Percentiles rank a stretch among this genome's conserved stretches.
Conservation (phyloP, 2,797 vertebrate species). For the Oreortyx pictus region DNA sequence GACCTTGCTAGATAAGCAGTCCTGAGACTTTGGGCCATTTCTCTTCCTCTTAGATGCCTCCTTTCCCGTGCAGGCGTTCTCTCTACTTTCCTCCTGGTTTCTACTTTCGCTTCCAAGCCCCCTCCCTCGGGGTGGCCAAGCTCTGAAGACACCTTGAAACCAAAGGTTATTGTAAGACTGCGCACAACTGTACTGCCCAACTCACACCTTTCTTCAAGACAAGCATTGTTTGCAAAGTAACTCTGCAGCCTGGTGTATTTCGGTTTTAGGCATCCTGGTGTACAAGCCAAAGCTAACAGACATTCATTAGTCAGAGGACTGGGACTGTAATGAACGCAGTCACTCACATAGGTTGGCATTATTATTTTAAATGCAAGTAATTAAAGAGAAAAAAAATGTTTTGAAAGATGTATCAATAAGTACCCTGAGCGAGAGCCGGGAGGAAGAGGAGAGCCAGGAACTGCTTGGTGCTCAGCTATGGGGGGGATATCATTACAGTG, state of each 20-base stretch:
- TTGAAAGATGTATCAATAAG: constrained; percentile 8
- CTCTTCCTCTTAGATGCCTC: background rate
- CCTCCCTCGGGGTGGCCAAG: background rate
- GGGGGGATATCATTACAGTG: background rate
- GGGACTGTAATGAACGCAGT: constrained; percentile 30
- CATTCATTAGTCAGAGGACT: constrained; percentile 59
- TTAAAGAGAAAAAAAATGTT: constrained; percentile 27
- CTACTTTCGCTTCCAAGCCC: background rate
- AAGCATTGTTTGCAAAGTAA: constrained; percentile 21
- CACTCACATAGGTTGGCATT: background rate
- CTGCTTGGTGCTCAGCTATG: background rate
- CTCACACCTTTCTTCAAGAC: background rate
- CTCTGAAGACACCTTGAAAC: constrained; percentile 29
- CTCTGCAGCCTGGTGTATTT: constrained; percentile 49
- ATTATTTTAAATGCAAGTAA: constrained; percentile 45
- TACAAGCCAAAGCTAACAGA: constrained; percentile 68
- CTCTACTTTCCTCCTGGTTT: background rate
- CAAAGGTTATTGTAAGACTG: background rate
- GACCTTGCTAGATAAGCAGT: background rate
- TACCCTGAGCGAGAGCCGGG: background rate
- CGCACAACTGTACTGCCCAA: background rate
- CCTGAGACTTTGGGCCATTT: background rate
- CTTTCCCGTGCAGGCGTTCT: background rate
- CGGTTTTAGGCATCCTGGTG: constrained; percentile 38
- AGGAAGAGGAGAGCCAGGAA: background rate